phyloP scores from a whole-genome alignment of 2,888 invertebrate genomes.

The Adelphocoris suturalis region DNA sequence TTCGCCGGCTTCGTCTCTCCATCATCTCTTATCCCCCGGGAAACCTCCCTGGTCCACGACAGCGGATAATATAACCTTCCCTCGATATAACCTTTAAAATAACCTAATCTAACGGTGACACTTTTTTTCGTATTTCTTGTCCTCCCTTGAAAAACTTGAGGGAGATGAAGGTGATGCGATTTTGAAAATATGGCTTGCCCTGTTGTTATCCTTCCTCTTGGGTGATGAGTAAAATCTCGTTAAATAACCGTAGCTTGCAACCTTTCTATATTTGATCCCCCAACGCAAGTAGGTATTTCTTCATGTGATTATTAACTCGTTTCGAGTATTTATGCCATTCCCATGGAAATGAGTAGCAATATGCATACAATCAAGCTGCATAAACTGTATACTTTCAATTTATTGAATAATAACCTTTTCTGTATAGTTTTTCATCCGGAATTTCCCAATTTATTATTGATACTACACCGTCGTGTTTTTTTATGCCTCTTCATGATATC shows the following conservation, averaged over 20 bases:
- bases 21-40: slow-evolving; percentile 64
- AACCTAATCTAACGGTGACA: slow-evolving; percentile 65
- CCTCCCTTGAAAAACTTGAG: slow-evolving; percentile 41
- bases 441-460: no score
- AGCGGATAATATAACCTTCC: slow-evolving; percentile 33
- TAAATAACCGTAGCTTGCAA: slow-evolving; percentile 33
- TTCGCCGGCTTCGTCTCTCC: slow-evolving; percentile 65
- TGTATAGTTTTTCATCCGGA: no score
- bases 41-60: slow-evolving; percentile 38
- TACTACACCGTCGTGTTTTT: no score
- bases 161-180: slow-evolving; percentile 59
- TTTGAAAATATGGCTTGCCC: slow-evolving; percentile 51
- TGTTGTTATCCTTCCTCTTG: background rate
- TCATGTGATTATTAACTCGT: no score
- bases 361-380: no score
- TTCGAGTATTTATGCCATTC: no score
- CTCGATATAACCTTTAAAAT: slow-evolving; percentile 63
- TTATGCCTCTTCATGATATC: no score
- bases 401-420: no score
- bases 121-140: slow-evolving; percentile 44
- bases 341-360: no score
- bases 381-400: no score
- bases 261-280: background rate
- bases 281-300: no score
- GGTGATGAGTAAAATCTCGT: background rate